Base-by-base conservation (phyloP, 2,888 invertebrate species). In the Ethmia dodecea region DNA sequence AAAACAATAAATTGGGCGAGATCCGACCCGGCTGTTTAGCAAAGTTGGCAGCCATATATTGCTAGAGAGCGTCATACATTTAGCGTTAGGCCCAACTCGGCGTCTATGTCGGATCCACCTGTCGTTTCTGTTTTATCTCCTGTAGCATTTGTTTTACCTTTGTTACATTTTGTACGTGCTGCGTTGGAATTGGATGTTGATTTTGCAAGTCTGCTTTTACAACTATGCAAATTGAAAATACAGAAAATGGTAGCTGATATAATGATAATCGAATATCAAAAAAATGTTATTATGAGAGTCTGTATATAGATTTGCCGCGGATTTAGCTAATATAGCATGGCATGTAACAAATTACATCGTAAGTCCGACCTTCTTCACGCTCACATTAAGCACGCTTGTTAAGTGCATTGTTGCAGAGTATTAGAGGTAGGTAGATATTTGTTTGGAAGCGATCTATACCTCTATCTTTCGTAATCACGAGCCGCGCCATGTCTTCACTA, bases 1-100 rank as follows among this genome's bases (percentile, higher is more conserved):
- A 57, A 56, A 57, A 57, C 57, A 60, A 65, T 72, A 67, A 68
- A 69, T 64, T 50, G 52, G 48, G 40, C 50, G 49, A 37, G 57
- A 58, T 62, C 50, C 56, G 62, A 54, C 50, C 54, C 54, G 48
- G 49, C 56, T 56, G 64, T 61, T 62, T 55, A 45, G 45, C 43
- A 52, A 58, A 60, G 62, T 62, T 60, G 52, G 57, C 47, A 48
- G 52, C 49, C 55, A 52, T 63, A 60, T 64, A 66, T 59, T 48
- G 50, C 47, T 44, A 43, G 42, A 49, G 55, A 48, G 60, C 48
- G 50, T 59, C 56, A 58, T 60, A 57, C 53, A 55, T 58, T 55
- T 45, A 46, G 42, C 42, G 45, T 47, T 52, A 43, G 43, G 44
- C 45, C 44, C 45, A 37, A 42, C 43, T 35, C 42, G 49, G 52